Evolutionary conservation across 2,888 invertebrate genomes (phyloP), one percentile per base, ranked within the genome.

Genomic region (Drosophila merina): DNA sequence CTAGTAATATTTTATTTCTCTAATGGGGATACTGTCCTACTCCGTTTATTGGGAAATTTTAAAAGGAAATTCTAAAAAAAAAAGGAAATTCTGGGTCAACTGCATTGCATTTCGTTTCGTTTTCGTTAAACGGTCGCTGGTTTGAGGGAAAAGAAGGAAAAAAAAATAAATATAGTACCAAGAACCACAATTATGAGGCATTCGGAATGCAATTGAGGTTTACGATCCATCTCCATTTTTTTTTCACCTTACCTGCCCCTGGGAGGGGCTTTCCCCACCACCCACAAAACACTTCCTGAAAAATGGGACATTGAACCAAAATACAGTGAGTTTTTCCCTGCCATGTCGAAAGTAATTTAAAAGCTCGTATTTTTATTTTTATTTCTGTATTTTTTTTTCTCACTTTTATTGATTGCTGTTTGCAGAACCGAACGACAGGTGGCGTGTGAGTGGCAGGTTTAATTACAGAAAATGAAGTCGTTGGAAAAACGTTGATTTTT

Each of bases 41-140:
- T 20, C 20, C 20, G 2, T 20, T 20, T 20, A 20, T 20, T 20
- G 20, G 20, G 20, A 20, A 20, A 20, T 20, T 20, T 20, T 1
- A 20, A 20, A 20, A 20, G 2, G 14, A 14, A 14, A 14, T 14
- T 14, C 14, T 14, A 20, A 20, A 20, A 20, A 1, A 14, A 20
- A 20, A 20, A 20, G 20, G 14, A 14, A 14, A 20, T 20, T 81
- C 79, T 82, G 60, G 81, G 81, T 83, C 81, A 82, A 77, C 73
- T 82, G 84, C 81, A 79, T 83, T 83, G 80, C 72, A 83, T 83
- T 81, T 80, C 75, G 72, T 69, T 83, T 79, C 74, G 66, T 77
- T 83, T 79, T 14, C 62, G 79, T 74, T 14, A 14, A 14, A 14
- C 14, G 14, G 14, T 14, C 14, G 14, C 64, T 67, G 59, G 63